phyloP scores from a whole-genome alignment of 2,888 invertebrate species.

The Nowickia ferox region DNA sequence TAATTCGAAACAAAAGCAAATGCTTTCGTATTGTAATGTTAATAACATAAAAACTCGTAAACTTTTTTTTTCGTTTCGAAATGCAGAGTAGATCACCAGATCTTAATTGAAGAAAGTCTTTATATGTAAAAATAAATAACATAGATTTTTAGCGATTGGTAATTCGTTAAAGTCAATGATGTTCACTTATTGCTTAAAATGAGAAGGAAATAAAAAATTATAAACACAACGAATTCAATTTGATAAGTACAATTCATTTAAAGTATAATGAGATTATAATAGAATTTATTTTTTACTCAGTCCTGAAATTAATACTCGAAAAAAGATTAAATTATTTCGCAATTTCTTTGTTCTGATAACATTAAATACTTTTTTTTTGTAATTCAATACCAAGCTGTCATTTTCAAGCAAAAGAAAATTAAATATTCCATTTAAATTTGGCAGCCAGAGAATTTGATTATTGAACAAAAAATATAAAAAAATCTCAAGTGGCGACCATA shows the following conservation, averaged over 20 bases:
- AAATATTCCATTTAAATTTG: slow-evolving; percentile 58
- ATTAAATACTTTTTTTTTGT: neutral
- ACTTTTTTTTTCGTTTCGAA: too few species aligned
- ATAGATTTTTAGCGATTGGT: too few species aligned
- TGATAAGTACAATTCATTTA: neutral
- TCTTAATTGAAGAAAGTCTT: too few species aligned
- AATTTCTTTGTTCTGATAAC: neutral
- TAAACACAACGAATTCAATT: too few species aligned
- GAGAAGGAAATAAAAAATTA: too few species aligned
- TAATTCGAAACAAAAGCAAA: too few species aligned
- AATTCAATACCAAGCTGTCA: neutral
- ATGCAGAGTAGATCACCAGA: too few species aligned
- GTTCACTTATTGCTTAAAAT: too few species aligned
- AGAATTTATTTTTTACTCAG: neutral
- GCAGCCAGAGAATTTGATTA: slow-evolving; percentile 46
- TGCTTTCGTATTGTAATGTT: too few species aligned
- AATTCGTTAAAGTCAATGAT: too few species aligned
- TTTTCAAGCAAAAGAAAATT: slow-evolving; percentile 40
- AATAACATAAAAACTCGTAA: too few species aligned
- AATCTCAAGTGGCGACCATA: slow-evolving; percentile 41
- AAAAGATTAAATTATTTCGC: neutral
- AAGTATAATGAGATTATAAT: neutral
- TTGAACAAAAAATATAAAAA: neutral
- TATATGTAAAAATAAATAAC: too few species aligned
- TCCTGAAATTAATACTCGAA: neutral